Conservation (phyloP, 2,113 vertebrate genomes). For the Pseudorectes ferrugineus region DNA sequence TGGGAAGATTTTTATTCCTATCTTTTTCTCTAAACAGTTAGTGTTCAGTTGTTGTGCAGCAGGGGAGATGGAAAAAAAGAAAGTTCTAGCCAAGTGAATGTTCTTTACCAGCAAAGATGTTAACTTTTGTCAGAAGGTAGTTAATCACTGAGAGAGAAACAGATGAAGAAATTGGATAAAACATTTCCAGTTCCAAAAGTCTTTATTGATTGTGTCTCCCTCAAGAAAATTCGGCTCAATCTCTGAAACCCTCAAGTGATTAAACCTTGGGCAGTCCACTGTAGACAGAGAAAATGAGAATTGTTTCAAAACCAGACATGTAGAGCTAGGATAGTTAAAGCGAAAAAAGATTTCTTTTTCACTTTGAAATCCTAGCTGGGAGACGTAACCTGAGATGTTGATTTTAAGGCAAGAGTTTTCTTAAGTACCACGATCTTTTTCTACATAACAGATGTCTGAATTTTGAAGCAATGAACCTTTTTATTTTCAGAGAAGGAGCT, state of each 20-base stretch:
- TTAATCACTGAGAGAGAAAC: conserved; percentile 52
- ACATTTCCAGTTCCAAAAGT: conserved; percentile 52
- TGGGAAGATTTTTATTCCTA: conserved; percentile 33
- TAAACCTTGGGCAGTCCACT: conserved; percentile 26
- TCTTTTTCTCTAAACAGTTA: conserved; percentile 3
- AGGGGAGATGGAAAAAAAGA: neutral
- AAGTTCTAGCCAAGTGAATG: conserved; percentile 15
- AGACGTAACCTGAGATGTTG: neutral
- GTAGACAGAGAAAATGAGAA: conserved; percentile 49
- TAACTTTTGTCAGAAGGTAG: conserved; percentile 42
- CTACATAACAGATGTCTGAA: neutral
- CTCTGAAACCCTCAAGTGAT: conserved; percentile 49
- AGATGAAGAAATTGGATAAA: conserved; percentile 58
- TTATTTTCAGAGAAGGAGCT: neutral
- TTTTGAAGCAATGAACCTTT: neutral
- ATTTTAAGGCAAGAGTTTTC: neutral
- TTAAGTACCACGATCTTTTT: neutral
- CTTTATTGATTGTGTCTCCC: conserved; percentile 57
- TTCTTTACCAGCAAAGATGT: conserved; percentile 29
- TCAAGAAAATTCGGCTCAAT: conserved; percentile 48
- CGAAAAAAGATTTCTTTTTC: neutral
- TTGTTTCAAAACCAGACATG: conserved; percentile 45
- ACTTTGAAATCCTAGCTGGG: neutral
- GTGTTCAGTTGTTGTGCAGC: neutral
- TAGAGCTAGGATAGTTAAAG: neutral